Evolutionary conservation across 2,888 invertebrate species (phyloP).

Genomic region (Altica lythri): DNA sequence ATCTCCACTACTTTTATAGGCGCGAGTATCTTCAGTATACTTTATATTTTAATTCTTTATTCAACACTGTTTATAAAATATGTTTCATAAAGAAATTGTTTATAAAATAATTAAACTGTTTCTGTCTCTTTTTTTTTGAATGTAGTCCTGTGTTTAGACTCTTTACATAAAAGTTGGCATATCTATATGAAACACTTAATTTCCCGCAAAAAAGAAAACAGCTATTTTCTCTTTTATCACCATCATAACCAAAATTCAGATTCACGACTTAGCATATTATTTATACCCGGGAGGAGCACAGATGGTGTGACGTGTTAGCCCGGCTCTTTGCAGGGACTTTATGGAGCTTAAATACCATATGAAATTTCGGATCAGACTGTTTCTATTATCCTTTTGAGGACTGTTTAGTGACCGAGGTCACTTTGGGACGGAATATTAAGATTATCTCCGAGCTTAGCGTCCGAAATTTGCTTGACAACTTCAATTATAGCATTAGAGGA

Average conservation of each 20-base stretch:
- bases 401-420: constrained; percentile 4
- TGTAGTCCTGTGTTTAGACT: too few relatives aligned
- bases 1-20: too few relatives aligned
- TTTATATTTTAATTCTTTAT: too few relatives aligned
- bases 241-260: background rate
- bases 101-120: too few relatives aligned
- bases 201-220: too few relatives aligned
- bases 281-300: constrained; percentile 13
- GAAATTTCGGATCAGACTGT: constrained; percentile 23
- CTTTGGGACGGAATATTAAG: background rate
- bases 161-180: too few relatives aligned
- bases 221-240: constrained; percentile 1
- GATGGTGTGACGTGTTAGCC: constrained; percentile 14
- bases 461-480: background rate
- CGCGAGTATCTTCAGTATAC: too few relatives aligned
- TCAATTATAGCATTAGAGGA: constrained; percentile 1
- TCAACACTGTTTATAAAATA: too few relatives aligned
- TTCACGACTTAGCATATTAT: constrained; percentile 16
- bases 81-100: too few relatives aligned
- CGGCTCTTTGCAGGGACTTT: constrained; percentile 9
- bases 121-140: too few relatives aligned
- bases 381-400: constrained; percentile 19
- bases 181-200: too few relatives aligned
- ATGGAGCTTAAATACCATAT: constrained; percentile 20
- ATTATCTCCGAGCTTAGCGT: too few relatives aligned